These are phyloP conservation scores for Malaclemys terrapin DNA, from an alignment of 2,113 vertebrate species.

Conservation along the genomic window DNA sequence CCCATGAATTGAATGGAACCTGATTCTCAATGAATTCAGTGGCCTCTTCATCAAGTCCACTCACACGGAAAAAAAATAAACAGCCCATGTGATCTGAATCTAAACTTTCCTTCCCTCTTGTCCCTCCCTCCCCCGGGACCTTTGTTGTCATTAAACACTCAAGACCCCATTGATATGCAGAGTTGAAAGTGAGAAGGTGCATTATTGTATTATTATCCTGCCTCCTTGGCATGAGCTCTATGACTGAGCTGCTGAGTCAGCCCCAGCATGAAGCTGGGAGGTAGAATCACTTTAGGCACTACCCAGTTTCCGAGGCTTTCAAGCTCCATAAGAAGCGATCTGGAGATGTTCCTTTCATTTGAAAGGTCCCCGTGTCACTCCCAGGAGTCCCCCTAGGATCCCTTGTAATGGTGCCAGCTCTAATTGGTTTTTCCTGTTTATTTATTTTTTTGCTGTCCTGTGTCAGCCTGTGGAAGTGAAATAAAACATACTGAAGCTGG, in stretches of 20 bases:
- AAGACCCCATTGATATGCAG: neutral
- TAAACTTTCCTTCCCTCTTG: neutral
- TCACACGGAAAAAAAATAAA: neutral
- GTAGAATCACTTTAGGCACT: neutral
- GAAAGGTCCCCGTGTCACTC: constrained; percentile 18
- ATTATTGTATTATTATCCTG: neutral
- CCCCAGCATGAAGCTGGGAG: neutral
- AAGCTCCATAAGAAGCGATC: neutral
- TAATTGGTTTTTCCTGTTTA: constrained; percentile 67
- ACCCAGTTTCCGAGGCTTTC: neutral
- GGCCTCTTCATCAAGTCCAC: neutral
- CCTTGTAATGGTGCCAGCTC: constrained; percentile 47
- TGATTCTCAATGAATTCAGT: neutral
- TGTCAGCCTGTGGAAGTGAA: constrained; percentile 49
- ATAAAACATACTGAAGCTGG: constrained; percentile 60
- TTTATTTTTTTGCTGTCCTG: neutral
- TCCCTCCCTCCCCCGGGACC: neutral
- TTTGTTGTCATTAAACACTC: neutral
- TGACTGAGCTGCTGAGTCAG: neutral
- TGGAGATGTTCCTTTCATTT: constrained; percentile 31
- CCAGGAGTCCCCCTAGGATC: constrained; percentile 23
- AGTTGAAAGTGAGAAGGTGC: neutral
- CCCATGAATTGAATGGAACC: neutral
- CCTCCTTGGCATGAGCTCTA: neutral
- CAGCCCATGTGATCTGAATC: neutral